Evolutionary conservation across 2,797 vertebrate genomes (phyloP).

Genomic region (Pteropus rufus): DNA sequence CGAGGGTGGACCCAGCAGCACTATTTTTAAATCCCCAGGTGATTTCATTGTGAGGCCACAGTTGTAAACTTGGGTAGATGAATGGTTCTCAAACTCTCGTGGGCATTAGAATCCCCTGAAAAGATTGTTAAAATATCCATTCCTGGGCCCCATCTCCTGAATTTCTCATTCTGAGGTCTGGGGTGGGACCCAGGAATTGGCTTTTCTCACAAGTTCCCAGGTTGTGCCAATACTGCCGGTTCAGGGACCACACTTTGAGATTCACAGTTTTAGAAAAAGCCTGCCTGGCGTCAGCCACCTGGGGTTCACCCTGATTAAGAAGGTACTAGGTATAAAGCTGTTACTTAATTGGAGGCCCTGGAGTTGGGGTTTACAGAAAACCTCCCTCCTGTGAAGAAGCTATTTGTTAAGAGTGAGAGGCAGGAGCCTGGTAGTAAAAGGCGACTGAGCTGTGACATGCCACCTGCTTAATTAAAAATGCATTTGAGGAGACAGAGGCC

Average conservation of each 20-base stretch:
- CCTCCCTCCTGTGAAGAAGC: slow-evolving; percentile 32
- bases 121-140: neutral
- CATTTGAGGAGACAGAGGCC: neutral
- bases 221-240: neutral
- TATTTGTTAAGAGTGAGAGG: slow-evolving; percentile 39
- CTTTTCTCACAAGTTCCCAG: neutral
- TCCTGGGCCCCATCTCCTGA: neutral
- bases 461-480: slow-evolving; percentile 43
- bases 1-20: neutral
- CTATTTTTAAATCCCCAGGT: neutral
- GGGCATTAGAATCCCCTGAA: neutral
- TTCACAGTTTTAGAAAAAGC: slow-evolving; percentile 52
- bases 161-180: neutral
- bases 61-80: neutral
- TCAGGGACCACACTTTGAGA: neutral
- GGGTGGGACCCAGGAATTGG: neutral
- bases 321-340: slow-evolving; percentile 68
- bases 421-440: slow-evolving; percentile 25
- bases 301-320: slow-evolving; percentile 78
- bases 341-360: slow-evolving; percentile 65
- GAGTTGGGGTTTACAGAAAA: slow-evolving; percentile 48
- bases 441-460: neutral
- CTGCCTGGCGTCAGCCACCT: slow-evolving; percentile 73
- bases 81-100: neutral
- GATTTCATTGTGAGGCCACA: neutral